Evolutionary conservation across 2,113 vertebrate genomes (phyloP).

Genomic region (Pardalotus punctatus): DNA sequence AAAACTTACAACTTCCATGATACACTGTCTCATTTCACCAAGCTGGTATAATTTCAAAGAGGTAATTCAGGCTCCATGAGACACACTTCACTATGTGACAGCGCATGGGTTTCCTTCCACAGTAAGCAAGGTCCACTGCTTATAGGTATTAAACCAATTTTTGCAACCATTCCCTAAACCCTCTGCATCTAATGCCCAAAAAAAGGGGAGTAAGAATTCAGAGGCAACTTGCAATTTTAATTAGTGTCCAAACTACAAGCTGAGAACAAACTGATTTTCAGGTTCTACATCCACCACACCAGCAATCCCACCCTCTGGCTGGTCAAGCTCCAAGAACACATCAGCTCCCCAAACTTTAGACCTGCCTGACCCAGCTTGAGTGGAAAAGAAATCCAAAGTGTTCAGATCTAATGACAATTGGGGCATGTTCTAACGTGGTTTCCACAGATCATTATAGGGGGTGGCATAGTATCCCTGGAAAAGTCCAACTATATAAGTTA

Average conservation of each 20-base stretch:
- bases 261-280: background rate
- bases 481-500: background rate
- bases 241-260: background rate
- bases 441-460: background rate
- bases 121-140: background rate
- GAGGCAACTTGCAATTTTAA: background rate
- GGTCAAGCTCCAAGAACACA: background rate
- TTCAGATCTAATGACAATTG: background rate
- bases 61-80: background rate
- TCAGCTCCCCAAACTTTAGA: background rate
- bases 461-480: background rate
- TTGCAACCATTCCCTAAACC: background rate
- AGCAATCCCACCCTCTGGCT: background rate
- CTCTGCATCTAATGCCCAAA: background rate
- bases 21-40: background rate
- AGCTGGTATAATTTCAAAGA: background rate
- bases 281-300: background rate
- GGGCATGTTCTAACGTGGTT: background rate
- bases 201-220: background rate
- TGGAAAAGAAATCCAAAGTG: background rate
- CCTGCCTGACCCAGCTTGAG: background rate
- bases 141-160: background rate
- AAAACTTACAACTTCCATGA: rapidly evolving
- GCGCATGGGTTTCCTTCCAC: background rate
- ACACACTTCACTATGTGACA: background rate